Percentiles rank a stretch among this genome's conserved stretches.
Evolutionary conservation across 2,888 invertebrate genomes (phyloP).

Genomic region (Scelioninae gen. 1): DNA sequence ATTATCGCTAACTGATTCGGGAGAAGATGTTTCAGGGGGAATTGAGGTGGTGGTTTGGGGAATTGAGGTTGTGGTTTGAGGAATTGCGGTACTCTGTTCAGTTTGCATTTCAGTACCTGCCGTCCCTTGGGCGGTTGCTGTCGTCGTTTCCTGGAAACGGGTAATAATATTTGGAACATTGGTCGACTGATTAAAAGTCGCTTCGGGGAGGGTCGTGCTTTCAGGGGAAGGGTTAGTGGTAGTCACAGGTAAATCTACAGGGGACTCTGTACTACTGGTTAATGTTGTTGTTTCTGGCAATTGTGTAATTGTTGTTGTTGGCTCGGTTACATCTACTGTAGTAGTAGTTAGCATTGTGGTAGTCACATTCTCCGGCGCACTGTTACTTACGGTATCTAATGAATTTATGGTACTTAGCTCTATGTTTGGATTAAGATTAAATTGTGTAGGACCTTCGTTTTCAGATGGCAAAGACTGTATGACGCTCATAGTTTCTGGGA

Average conservation of each 20-base stretch:
- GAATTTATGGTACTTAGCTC: conserved; percentile 40
- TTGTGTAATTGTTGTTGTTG: conserved; percentile 57
- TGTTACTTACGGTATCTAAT: conserved; percentile 23
- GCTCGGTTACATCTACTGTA: conserved; percentile 41
- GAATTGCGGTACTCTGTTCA: conserved; percentile 72
- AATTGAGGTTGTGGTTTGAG: too few species aligned
- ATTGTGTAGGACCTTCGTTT: conserved; percentile 18
- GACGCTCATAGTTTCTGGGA: conserved; percentile 73
- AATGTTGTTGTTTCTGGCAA: conserved; percentile 62
- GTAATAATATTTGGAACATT: conserved; percentile 81
- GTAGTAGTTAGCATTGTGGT: conserved; percentile 66
- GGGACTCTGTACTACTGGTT: conserved; percentile 56
- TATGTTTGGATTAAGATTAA: conserved; percentile 30
- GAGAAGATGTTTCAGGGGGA: conserved; percentile 62
- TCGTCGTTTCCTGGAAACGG: conserved; percentile 83
- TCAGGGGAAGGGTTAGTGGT: conserved; percentile 66
- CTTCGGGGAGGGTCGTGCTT: conserved; percentile 71
- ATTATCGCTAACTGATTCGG: conserved; percentile 60
- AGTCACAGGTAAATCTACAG: conserved; percentile 48
- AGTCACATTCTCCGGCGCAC: conserved; percentile 38
- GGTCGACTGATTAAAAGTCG: conserved; percentile 73
- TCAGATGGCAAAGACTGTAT: conserved; percentile 63
- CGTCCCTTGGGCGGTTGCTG: conserved; percentile 84
- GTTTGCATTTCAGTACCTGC: conserved; percentile 79
- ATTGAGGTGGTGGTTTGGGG: conserved; percentile 46